These are phyloP conservation scores for Incurvaria masculella DNA, from an alignment of 2,888 invertebrate species.

Conservation along the genomic window DNA sequence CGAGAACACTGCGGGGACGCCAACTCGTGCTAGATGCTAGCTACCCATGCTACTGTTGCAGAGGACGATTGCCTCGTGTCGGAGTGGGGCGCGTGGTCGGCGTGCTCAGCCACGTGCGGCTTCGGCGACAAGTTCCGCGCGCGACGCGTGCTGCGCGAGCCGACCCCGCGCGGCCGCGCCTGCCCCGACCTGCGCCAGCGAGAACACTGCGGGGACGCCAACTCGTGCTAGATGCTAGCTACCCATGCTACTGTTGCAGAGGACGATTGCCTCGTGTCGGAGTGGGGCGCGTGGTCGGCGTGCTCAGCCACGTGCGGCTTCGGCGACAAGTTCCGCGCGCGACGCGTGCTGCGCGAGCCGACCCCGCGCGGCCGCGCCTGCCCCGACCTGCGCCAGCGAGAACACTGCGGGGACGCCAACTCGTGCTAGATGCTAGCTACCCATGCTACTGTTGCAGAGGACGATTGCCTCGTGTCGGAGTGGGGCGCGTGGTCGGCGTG, in stretches of 20 bases:
- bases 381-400: slow-evolving; percentile 32
- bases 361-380: slow-evolving; percentile 35
- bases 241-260: too few species aligned
- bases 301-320: slow-evolving; percentile 89
- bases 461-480: slow-evolving; percentile 78
- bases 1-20: slow-evolving; percentile 36
- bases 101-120: slow-evolving; percentile 84
- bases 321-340: slow-evolving; percentile 75
- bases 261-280: slow-evolving; percentile 76
- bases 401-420: slow-evolving; percentile 38
- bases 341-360: slow-evolving; percentile 69
- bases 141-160: slow-evolving; percentile 68
- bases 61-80: slow-evolving; percentile 79
- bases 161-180: slow-evolving; percentile 37
- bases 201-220: slow-evolving; percentile 36
- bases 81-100: slow-evolving; percentile 81
- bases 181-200: slow-evolving; percentile 36
- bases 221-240: slow-evolving; percentile 41
- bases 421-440: too few species aligned
- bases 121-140: slow-evolving; percentile 81
- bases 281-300: slow-evolving; percentile 80
- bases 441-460: slow-evolving; percentile 61
- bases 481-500: slow-evolving; percentile 86
- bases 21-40: slow-evolving; percentile 40
- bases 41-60: too few species aligned